These are phyloP conservation scores for Prionailurus viverrinus DNA, from an alignment of 2,113 vertebrate genomes.

Conservation along the genomic window DNA sequence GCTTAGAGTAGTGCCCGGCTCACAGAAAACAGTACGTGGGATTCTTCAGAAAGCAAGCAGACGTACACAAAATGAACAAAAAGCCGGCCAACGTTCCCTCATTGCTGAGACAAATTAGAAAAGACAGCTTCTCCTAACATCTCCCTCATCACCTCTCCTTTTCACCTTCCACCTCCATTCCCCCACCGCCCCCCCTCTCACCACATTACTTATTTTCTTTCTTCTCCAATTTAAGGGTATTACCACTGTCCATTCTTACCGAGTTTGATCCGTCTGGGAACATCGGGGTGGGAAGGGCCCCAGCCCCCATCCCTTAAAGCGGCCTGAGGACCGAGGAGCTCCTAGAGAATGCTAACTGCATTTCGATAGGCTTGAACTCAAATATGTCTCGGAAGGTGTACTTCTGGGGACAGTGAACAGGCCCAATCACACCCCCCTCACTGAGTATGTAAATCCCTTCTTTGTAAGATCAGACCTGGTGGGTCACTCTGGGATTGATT, in stretches of 20 bases:
- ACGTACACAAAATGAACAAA: background rate
- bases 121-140: background rate
- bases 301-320: background rate
- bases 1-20: background rate
- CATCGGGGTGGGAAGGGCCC: background rate
- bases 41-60: conserved; percentile 44
- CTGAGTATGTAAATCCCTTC: background rate
- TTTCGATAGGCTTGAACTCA: background rate
- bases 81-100: background rate
- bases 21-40: background rate
- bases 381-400: background rate
- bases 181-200: background rate
- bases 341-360: background rate
- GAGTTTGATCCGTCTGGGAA: background rate
- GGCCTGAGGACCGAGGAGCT: background rate
- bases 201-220: background rate
- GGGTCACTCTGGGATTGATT: background rate
- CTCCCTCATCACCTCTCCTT: background rate
- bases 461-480: background rate
- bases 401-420: background rate
- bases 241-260: background rate
- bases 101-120: background rate
- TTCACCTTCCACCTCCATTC: background rate
- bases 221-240: background rate
- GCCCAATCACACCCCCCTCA: background rate